Conservation (phyloP, 2,888 invertebrate species). For the Trilocha varians region DNA sequence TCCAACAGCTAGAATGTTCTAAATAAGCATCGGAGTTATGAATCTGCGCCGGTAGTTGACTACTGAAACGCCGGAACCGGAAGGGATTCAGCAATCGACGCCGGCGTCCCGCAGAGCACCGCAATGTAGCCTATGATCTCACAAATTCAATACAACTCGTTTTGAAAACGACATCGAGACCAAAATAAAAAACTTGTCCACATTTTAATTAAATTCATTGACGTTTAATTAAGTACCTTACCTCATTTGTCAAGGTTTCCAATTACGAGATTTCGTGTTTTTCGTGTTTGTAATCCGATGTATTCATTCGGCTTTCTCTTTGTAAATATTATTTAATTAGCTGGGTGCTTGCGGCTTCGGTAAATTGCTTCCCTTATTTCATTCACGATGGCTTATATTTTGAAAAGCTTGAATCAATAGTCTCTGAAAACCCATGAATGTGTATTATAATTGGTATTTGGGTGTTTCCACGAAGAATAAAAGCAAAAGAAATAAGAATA, state of each 20-base stretch:
- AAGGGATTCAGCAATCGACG: conserved; percentile 64
- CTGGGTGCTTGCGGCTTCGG: not conserved
- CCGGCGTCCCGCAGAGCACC: conserved; percentile 44
- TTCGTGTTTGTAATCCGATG: not conserved
- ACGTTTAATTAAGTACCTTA: conserved; percentile 4
- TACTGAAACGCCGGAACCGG: conserved; percentile 53
- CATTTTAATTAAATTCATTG: conserved; percentile 5
- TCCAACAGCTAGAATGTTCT: conserved; percentile 45
- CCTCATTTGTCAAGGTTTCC: conserved; percentile 5
- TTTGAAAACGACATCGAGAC: conserved; percentile 1
- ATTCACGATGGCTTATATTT: conserved; percentile 15
- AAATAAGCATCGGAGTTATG: conserved; percentile 40
- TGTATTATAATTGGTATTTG: too few relatives aligned
- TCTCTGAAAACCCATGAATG: too few relatives aligned
- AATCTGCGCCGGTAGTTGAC: conserved; percentile 45
- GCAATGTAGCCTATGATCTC: conserved; percentile 1
- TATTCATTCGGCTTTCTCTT: not conserved
- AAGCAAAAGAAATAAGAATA: conserved; percentile 3
- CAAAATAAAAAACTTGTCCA: conserved; percentile 4
- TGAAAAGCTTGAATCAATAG: too few relatives aligned
- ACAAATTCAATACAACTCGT: conserved; percentile 14
- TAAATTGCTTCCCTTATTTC: conserved; percentile 5
- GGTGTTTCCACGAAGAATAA: conserved; percentile 25
- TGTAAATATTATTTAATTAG: not conserved
- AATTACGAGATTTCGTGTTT: not conserved